phyloP scores from a whole-genome alignment of 2,113 vertebrate genomes.

The Strix uralensis region DNA sequence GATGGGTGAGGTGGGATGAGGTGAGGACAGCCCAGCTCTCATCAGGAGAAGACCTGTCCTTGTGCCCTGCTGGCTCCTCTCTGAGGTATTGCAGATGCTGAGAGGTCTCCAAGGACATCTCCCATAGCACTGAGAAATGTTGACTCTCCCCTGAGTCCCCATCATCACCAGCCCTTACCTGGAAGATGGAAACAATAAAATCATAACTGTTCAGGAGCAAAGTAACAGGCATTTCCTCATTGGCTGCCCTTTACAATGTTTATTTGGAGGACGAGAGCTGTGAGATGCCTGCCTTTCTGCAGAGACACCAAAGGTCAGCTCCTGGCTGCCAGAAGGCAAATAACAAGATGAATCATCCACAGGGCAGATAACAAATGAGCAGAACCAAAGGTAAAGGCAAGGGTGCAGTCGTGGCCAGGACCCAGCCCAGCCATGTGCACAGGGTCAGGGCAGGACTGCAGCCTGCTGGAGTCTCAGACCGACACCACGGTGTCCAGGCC shows the following conservation, averaged over 20 bases:
- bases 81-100: not conserved
- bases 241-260: not conserved
- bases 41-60: not conserved
- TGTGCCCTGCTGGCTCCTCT: not conserved
- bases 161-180: not conserved
- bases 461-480: not conserved
- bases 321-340: not conserved
- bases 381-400: not conserved
- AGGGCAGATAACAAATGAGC: not conserved
- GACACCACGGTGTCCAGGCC: not conserved
- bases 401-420: not conserved
- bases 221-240: not conserved
- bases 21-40: not conserved
- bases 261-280: not conserved
- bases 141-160: not conserved
- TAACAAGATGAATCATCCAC: not conserved
- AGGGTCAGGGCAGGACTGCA: not conserved
- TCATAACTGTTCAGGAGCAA: not conserved
- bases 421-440: accelerated
- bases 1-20: not conserved
- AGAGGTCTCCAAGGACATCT: not conserved
- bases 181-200: not conserved
- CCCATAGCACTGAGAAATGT: accelerated
- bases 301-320: not conserved
- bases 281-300: not conserved